Base-by-base conservation (phyloP, 2,113 vertebrate genomes). In the Hippocampus comes region DNA sequence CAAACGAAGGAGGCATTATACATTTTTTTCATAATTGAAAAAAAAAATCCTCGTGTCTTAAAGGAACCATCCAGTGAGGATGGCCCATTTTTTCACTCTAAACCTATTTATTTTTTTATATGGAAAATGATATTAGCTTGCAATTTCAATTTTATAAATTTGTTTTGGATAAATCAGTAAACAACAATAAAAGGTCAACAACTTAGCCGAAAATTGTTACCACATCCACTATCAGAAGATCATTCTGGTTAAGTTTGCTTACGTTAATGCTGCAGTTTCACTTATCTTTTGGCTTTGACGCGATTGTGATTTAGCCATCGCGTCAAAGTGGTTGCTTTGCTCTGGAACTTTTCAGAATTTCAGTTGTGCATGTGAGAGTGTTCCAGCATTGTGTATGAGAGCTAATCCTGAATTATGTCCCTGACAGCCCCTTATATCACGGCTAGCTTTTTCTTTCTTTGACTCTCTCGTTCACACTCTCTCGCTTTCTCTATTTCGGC, bases 401-500 rank as follows among this genome's bases (percentile, higher is more conserved):
- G 59, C 27, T 61, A 34, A 61, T 61, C 27, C 59, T 61, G 59
- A 61, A 61, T 61, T 34, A 34, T 61, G 59, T 61, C 27, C 27
- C 59, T 61, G 25, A 34, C 7, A 23, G 27, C 59, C 27, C 59
- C 59, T 61, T 30, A 34, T 34, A 18, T 61, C 59, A 61, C 27
- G 27, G 5, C 59, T 20, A 17, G 6, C 27, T 34, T 30, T 30
- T 20, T 30, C 57, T 61, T 61, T 61, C 25, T 34, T 34, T 34
- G 59, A 61, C 27, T 61, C 59, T 30, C 59, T 55, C 49, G 43
- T 7, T 27, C 53, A n/a, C 53, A 23, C 53, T 56, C 53, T 56
- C 53, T 27, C 53, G 23, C 56, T 14, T 59, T 69, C 94, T 96
- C 95, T 95, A 94, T 95, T 94, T 96, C 94, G 94, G 92, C 91